Evolutionary conservation across 2,888 invertebrate genomes (phyloP).

Genomic region (Coremacera marginata): DNA sequence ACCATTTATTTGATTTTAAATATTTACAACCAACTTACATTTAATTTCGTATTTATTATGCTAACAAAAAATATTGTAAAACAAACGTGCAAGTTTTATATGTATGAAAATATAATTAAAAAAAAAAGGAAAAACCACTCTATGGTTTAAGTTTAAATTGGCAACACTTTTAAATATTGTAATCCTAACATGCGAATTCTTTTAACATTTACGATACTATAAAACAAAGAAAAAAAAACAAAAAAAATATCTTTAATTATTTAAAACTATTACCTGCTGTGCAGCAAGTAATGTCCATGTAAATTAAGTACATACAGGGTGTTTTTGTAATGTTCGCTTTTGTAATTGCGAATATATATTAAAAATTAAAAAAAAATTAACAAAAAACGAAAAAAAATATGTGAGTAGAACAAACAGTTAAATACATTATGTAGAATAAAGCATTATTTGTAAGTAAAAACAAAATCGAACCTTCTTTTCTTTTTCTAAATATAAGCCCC

Average conservation of each 20-base stretch:
- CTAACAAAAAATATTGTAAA: slow-evolving; percentile 36
- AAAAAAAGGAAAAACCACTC: slow-evolving; percentile 3
- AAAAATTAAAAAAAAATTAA: slow-evolving; percentile 25
- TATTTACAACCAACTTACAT: slow-evolving; percentile 22
- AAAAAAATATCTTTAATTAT: not conserved
- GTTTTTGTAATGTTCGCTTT: slow-evolving; percentile 43
- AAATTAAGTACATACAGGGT: slow-evolving; percentile 58
- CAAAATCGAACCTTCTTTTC: not conserved
- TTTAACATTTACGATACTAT: slow-evolving; percentile 21
- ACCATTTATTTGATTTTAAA: slow-evolving; percentile 29
- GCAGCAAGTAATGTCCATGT: slow-evolving; percentile 61
- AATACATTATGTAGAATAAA: slow-evolving; percentile 46
- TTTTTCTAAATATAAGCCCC: not conserved
- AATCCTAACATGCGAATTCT: slow-evolving; percentile 21
- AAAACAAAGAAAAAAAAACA: slow-evolving; percentile 8
- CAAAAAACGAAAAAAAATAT: slow-evolving; percentile 31
- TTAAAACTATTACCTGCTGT: slow-evolving; percentile 59
- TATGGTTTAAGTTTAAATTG: slow-evolving; percentile 36
- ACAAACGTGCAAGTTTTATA: slow-evolving; percentile 24
- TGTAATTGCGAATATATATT: slow-evolving; percentile 43
- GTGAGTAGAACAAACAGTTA: slow-evolving; percentile 46
- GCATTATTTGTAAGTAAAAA: slow-evolving; percentile 47
- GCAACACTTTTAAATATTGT: slow-evolving; percentile 25
- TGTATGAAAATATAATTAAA: slow-evolving; percentile 9
- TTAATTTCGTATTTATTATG: slow-evolving; percentile 39